Conservation (phyloP, 2,797 vertebrate species). For the Clarias laeviceps region DNA sequence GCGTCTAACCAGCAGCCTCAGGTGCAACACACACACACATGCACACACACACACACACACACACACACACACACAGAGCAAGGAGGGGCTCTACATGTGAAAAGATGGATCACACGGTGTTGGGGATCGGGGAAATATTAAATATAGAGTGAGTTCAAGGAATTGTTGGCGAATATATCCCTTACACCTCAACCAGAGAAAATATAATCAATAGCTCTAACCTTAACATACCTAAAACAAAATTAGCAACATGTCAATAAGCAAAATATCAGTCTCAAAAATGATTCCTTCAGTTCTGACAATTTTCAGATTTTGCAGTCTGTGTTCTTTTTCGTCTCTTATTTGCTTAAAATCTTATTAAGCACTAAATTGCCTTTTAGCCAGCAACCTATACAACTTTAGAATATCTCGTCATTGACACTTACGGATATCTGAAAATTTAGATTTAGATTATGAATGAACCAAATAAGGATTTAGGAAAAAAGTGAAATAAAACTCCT, state of each 20-base stretch:
- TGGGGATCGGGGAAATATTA: not conserved
- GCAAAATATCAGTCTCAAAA: not conserved
- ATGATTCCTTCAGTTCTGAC: not conserved
- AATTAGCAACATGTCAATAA: not conserved
- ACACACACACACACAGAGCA: conserved; percentile 11
- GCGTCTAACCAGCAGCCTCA: conserved; percentile 22
- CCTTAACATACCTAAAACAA: not conserved
- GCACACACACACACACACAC: not conserved
- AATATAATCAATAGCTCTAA: not conserved
- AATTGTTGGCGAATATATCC: not conserved
- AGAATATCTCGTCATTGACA: not conserved
- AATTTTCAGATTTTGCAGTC: not conserved
- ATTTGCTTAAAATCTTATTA: not conserved
- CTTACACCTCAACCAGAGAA: not conserved
- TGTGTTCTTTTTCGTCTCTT: not conserved
- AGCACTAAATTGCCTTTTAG: not conserved
- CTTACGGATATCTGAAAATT: not conserved
- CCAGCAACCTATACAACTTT: not conserved
- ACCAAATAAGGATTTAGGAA: not conserved
- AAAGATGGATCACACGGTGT: not conserved
- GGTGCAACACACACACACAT: not conserved
- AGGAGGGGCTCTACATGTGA: not conserved
- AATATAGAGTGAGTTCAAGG: not conserved
- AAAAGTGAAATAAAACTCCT: not conserved
- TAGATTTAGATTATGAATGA: not conserved